Evolutionary conservation across 2,888 invertebrate genomes (phyloP), one percentile per base, ranked within the genome.

Genomic region (Leucophora obtusa): DNA sequence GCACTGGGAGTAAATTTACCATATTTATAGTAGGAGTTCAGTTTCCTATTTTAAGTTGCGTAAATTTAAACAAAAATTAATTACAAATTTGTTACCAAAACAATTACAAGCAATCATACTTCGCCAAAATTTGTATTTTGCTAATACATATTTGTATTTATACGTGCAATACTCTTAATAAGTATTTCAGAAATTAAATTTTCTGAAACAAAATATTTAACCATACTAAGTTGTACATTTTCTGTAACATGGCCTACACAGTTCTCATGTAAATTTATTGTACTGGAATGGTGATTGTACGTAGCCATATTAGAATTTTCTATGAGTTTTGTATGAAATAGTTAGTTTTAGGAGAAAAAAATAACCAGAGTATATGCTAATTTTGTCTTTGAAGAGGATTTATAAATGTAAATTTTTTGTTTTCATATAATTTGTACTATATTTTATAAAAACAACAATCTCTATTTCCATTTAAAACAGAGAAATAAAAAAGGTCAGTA

Each of bases 331-430:
- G 24, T 24, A 38, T 38, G 38, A 38, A 38, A 54, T 24, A 14
- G 14, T 18, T 54, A 24, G 5, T 54, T 54, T 24, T 14, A 18
- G 63, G 63, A 50, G n/a, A 50, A 15, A 11, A 50, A 60, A 51
- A 11, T 33, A 68, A 75, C 17, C 58, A 69, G 69, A 76, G 75
- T 63, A 63, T 69, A 77, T 77, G 77, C 60, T 66, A 77, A 71
- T 71, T 71, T 63, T 71, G 53, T 21, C 47, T 53, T 7, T 24
- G 24, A 75, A 66, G 59, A 60, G 54, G 77, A 59, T 66, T 75
- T 66, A 38, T 9, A 38, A 38, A 38, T 38, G 38, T 11, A 38
- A 38, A 56, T 58, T 33, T 58, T 58, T 58, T 33, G n/a, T 58
- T 11, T 11, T 54, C 50, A 6, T 1, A 75, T 60, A 73, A 74